These are phyloP conservation scores for Yponomeuta plumbellus DNA, from an alignment of 2,888 invertebrate species.

Conservation along the genomic window DNA sequence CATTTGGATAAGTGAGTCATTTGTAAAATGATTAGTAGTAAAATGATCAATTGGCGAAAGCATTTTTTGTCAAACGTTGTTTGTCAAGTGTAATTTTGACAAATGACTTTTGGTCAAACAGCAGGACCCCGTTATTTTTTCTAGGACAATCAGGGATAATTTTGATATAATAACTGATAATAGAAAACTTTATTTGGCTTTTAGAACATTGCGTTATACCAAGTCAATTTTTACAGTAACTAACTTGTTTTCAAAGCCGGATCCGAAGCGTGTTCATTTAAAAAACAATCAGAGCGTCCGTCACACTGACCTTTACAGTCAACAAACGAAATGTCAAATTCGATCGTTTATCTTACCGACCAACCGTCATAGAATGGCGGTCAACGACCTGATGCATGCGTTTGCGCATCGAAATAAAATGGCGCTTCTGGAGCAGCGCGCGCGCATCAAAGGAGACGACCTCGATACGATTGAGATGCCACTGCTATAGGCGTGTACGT, in stretches of 20 bases:
- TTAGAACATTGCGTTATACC: too few relatives aligned
- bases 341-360: not conserved
- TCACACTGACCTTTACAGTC: not conserved
- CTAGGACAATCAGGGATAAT: too few relatives aligned
- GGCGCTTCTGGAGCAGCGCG: slow-evolving; percentile 36
- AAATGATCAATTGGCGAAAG: too few relatives aligned
- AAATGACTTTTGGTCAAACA: too few relatives aligned
- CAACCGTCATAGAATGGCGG: slow-evolving; percentile 21
- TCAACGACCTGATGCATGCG: slow-evolving; percentile 35
- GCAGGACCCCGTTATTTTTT: too few relatives aligned
- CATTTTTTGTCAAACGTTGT: too few relatives aligned
- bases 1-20: too few relatives aligned
- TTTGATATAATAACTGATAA: too few relatives aligned
- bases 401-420: slow-evolving; percentile 38
- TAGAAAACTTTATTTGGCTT: too few relatives aligned
- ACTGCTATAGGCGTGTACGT: slow-evolving; percentile 7
- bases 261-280: not conserved
- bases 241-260: not conserved
- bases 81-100: too few relatives aligned
- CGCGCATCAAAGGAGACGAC: slow-evolving; percentile 35
- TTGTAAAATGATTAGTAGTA: too few relatives aligned
- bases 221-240: too few relatives aligned
- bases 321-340: slow-evolving; percentile 2
- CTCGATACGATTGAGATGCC: slow-evolving; percentile 28
- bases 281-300: slow-evolving; percentile 1